Evolutionary conservation across 2,113 vertebrate genomes (phyloP), one percentile per base, ranked within the genome.

Genomic region (Ptilorrhoa leucosticta): DNA sequence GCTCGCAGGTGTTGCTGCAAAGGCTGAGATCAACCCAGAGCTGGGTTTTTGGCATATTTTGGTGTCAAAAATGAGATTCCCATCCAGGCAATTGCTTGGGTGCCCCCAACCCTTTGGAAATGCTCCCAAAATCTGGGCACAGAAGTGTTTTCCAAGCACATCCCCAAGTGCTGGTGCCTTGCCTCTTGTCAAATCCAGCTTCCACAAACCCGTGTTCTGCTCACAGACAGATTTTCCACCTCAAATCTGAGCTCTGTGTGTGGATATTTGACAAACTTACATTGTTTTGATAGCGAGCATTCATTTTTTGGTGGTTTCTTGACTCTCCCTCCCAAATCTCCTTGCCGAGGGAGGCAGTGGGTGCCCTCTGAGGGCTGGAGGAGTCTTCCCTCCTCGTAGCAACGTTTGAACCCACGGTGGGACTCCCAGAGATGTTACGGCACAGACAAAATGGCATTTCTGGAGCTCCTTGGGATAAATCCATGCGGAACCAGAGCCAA

Each of bases 121-220:
- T 11, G 5, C 39, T 14, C 54, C 42, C 31, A 11, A 70, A 70
- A 70, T 24, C 15, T 13, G 27, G 53, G 58, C 60, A 17, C 9
- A 8, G 53, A 30, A n/a, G 19, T 1, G 53, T 57, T 39, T 65
- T 35, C 44, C 0, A 1, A 75, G 56, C 2, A 1, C 20, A 1
- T 3, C 21, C 26, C 28, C 24, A 3, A 31, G 15, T 1, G 40
- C 45, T 39, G 9, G 20, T 37, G 63, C 54, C 42, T 87, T 19
- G 28, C 45, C 23, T 53, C 51, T 50, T 30, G 16, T 73, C 2
- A 1, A 44, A 50, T 30, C 31, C 14, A 64, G 20, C 58, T 69
- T 15, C 91, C 45, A 2, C 53, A 35, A 19, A 30, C 53, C 35
- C 6, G 6, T 30, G 21, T 21, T 56, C 75, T 68, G 53, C 75